These are phyloP conservation scores for Mamestra brassicae DNA, from an alignment of 2,888 invertebrate species.

Conservation along the genomic window DNA sequence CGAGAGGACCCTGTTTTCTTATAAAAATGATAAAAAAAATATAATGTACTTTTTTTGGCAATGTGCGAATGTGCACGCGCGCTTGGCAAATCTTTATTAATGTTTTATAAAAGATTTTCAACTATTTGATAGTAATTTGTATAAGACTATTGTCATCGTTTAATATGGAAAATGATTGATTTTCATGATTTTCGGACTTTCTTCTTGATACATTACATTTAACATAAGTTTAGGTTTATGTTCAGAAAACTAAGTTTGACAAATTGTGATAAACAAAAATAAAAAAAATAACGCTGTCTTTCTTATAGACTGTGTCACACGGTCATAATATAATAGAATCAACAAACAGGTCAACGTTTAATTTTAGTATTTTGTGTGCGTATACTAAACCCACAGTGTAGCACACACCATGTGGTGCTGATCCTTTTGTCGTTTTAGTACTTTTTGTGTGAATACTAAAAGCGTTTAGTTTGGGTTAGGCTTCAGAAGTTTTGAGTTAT, in stretches of 20 bases:
- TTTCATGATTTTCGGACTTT: not conserved
- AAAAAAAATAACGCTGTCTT: too few relatives aligned
- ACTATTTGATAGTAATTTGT: not conserved
- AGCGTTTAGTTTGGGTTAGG: not conserved
- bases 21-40: too few relatives aligned
- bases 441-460: not conserved
- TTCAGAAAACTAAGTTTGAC: not conserved
- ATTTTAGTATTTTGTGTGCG: not conserved
- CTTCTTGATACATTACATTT: not conserved
- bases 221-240: not conserved
- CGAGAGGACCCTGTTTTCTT: not conserved
- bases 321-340: not conserved
- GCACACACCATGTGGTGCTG: not conserved
- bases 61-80: constrained; percentile 8
- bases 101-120: not conserved
- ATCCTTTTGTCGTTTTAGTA: not conserved
- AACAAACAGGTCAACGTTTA: not conserved
- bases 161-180: not conserved
- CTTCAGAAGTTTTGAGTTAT: not conserved
- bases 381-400: not conserved
- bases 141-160: not conserved
- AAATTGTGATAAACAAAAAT: constrained; percentile 5
- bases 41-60: constrained; percentile 1
- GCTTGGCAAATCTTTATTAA: constrained; percentile 3
- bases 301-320: too few relatives aligned